Conservation (phyloP, 2,797 vertebrate species). For the Falco novaeseelandiae region DNA sequence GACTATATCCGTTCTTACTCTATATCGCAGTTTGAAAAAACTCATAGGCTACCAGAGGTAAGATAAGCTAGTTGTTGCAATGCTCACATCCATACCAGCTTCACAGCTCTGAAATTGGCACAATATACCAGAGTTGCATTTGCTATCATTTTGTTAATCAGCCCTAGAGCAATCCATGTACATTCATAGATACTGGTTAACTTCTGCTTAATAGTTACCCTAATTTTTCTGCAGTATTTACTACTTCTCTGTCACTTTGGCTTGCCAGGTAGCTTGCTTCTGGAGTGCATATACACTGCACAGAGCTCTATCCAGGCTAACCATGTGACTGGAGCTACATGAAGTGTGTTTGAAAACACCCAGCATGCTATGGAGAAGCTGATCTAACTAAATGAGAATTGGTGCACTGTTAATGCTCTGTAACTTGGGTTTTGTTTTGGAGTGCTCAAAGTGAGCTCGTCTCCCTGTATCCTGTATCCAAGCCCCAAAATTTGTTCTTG, state of each 20-base stretch:
- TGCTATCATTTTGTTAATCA: neutral
- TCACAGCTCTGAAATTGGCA: neutral
- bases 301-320: neutral
- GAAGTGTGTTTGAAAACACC: neutral
- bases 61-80: slow-evolving; percentile 13
- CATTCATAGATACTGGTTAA: neutral
- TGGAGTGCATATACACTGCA: no score
- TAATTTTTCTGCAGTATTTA: neutral
- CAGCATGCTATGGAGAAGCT: neutral
- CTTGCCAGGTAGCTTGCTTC: neutral
- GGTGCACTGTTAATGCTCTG: neutral
- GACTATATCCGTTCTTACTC: slow-evolving; percentile 94
- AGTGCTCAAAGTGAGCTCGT: neutral
- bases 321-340: neutral
- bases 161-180: neutral
- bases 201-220: neutral
- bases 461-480: neutral
- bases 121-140: neutral
- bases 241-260: neutral
- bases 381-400: neutral
- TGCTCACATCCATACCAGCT: neutral
- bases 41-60: slow-evolving; percentile 92
- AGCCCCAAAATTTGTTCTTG: neutral
- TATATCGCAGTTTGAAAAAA: slow-evolving; percentile 94
- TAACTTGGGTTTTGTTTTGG: neutral